Evolutionary conservation across 2,113 vertebrate species (phyloP), one percentile per base, ranked within the genome.

Genomic region (Oxygymnocypris stewartii): DNA sequence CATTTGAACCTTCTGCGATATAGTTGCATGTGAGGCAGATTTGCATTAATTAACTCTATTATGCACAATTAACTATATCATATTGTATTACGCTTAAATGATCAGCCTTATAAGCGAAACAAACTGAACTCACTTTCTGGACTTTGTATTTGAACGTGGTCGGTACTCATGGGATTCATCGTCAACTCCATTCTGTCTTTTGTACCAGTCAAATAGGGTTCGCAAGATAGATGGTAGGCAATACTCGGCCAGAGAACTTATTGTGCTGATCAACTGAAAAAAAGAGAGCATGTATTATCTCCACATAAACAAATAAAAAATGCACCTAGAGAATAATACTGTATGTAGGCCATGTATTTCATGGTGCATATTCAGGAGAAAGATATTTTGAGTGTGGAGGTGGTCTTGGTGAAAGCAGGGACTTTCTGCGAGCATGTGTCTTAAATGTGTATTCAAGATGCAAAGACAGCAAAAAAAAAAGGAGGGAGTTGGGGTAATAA

Each of bases 171-270:
- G 97, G 14, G 97, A 98, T 90, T 99, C 98, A 82, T 99, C 97
- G 86, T 99, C 98, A 87, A 97, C 96, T 86, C 97, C 98, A 9
- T 99, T 99, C 91, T 99, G 98, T 82, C 98, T 95, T 93, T 98
- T 98, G 93, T 99, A 99, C 98, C 98, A 99, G 90, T 99, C 98
- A 81, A 99, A 99, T 79, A 99, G 93, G 20, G 98, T 99, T 77
- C 96, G 97, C 69, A 99, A 95, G 88, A 99, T 97, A 51, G 98
- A 99, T 10, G 98, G 98, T 14, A 99, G 94, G 89, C 98, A 99
- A 91, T 98, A 99, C 90, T 99, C 98, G 4, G 97, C 97, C 77
- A 99, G 95, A 7, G 98, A 99, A 90, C 98, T 99, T 98, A 99
- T 98, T 57, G 96, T 96, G 94, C 93, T 99, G 93, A 99, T 97